Base-by-base conservation (phyloP, 2,888 invertebrate genomes). In the Ormyrus rosae region DNA sequence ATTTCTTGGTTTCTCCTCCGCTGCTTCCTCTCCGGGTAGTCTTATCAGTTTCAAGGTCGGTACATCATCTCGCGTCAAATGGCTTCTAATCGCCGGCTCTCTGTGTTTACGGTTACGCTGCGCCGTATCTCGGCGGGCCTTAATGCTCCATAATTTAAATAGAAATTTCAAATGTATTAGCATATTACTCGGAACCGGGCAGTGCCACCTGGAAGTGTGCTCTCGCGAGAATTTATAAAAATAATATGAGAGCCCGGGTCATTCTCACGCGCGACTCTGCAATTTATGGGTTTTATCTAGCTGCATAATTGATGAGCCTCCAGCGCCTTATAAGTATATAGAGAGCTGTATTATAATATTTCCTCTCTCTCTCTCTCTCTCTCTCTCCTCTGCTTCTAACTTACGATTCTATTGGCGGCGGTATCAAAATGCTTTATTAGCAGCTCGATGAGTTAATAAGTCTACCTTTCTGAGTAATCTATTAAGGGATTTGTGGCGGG, bases 211-310 rank as follows among this genome's bases (percentile, higher is more conserved):
- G 63, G 73, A 69, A 72, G 73, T 64, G 63, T 19, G 58, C 48
- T 56, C 53, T 45, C 50, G 69, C 77, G 69, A 55, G 78, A 65
- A 71, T 78, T 74, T 78, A 78, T 75, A 78, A 81, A 78, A 81
- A 81, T 81, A 67, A 81, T 81, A 78, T 68, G 73, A 81, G 72
- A 51, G 61, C 73, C 45, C 67, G 71, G 81, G 71, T 78, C 74
- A 81, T 81, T 81, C 81, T 81, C 81, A 78, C 81, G 78, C 68
- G 58, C 71, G 64, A 19, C 19, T 45, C 51, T 55, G 55, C 51
- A 75, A 82, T 82, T 82, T 82, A 82, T 82, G 82, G 70, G 71
- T 80, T 79, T 82, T 82, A 82, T 82, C 82, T 71, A 76, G 73
- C 67, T 65, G 78, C 74, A 82, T 82, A 82, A 82, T 80, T 77